Conservation (phyloP, 2,797 vertebrate species). For the Alouatta caraya region DNA sequence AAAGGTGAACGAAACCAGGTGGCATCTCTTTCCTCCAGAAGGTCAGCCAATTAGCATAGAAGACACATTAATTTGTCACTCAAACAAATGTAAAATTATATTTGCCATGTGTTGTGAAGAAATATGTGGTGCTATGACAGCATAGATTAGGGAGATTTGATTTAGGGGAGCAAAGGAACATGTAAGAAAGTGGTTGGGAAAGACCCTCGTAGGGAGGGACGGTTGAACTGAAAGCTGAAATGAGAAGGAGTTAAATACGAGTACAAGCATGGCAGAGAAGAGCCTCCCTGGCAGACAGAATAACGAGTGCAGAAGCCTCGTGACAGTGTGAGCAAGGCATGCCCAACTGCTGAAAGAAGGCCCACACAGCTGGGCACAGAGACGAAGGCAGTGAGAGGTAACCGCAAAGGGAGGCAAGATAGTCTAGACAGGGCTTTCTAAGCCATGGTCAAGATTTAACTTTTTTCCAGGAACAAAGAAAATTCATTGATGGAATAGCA, state of each 20-base stretch:
- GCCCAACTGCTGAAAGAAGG: not conserved
- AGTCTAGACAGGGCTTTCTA: not conserved
- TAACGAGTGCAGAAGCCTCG: not conserved
- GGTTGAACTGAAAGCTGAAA: not conserved
- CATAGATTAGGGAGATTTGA: not conserved
- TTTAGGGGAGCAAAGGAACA: not conserved
- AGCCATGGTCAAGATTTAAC: not conserved
- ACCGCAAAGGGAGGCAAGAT: too few species aligned
- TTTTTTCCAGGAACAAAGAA: not conserved
- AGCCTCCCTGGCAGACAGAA: not conserved
- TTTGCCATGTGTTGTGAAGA: not conserved
- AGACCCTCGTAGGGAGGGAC: not conserved
- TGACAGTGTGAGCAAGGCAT: not conserved
- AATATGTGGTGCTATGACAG: not conserved
- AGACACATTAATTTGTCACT: not conserved
- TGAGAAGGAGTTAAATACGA: not conserved
- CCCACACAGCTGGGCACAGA: not conserved
- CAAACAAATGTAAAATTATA: not conserved
- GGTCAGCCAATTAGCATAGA: not conserved
- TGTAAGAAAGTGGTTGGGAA: not conserved
- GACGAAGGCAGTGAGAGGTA: accelerated
- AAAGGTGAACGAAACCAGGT: not conserved
- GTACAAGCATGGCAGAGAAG: not conserved
- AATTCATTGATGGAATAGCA: not conserved
- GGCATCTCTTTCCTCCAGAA: not conserved